A percentile compares a stretch with the other conserved stretches of the same genome.
These are phyloP conservation scores for Lasiommata megera DNA, from an alignment of 2,888 invertebrate species.

Conservation along the genomic window DNA sequence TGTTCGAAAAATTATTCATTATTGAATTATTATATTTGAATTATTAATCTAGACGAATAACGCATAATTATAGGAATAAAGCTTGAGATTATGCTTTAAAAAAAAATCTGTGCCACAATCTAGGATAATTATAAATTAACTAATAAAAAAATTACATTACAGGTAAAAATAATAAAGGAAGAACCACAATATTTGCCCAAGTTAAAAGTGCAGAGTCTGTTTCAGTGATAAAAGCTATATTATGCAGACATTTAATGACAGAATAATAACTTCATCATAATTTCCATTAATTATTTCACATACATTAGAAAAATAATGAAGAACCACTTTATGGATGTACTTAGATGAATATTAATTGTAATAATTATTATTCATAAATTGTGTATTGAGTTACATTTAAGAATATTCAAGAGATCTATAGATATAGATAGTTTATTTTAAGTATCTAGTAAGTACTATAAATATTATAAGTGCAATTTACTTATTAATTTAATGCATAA, in stretches of 20 bases:
- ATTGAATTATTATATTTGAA: no score
- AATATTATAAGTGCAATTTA: conserved; percentile 46
- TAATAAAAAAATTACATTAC: conserved; percentile 37
- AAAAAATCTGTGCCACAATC: no score
- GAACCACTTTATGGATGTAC: conserved; percentile 13
- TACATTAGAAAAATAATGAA: not conserved
- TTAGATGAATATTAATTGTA: conserved; percentile 1
- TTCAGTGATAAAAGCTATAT: conserved; percentile 54
- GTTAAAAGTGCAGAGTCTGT: conserved; percentile 70
- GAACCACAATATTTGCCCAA: conserved; percentile 64
- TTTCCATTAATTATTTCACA: conserved; percentile 14
- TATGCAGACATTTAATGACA: conserved; percentile 7
- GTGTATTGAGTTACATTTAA: conserved; percentile 13
- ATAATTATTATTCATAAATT: not conserved
- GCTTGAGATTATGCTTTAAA: no score
- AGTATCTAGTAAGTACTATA: conserved; percentile 41
- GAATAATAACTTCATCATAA: conserved; percentile 17
- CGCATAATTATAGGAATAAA: no score
- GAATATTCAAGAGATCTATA: conserved; percentile 27
- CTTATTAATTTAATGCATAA: conserved; percentile 28
- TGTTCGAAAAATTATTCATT: no score
- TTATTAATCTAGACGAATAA: no score
- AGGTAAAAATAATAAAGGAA: conserved; percentile 65
- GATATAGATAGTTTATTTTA: conserved; percentile 17
- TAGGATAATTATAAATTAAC: no score